Percentiles rank a stretch among this genome's conserved stretches.
These are phyloP conservation scores for Rallus crepitans DNA, from an alignment of 2,797 vertebrate genomes.

Conservation along the genomic window DNA sequence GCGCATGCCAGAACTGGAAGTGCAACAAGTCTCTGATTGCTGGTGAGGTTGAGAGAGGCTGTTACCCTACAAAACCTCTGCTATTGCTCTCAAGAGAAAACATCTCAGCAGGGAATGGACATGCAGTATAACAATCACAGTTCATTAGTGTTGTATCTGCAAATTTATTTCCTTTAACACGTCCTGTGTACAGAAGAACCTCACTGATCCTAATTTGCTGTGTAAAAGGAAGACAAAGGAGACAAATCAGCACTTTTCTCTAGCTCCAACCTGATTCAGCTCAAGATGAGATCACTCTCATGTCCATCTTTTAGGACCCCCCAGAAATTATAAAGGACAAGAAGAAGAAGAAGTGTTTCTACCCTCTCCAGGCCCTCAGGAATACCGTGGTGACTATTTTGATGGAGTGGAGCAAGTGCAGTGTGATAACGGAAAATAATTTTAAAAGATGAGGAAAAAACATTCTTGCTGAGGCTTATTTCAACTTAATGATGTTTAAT, in stretches of 20 bases:
- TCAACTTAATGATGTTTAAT: slow-evolving; percentile 23
- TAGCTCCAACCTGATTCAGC: neutral
- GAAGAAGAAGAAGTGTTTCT: neutral
- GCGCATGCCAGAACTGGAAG: neutral
- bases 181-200: neutral
- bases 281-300: neutral
- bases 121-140: neutral
- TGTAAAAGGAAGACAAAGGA: neutral
- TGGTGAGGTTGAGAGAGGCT: neutral
- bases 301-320: neutral
- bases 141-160: neutral
- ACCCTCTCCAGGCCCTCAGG: neutral
- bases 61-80: neutral
- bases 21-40: neutral
- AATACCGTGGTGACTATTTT: slow-evolving; percentile 1
- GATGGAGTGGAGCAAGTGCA: slow-evolving; percentile 4
- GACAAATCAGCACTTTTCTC: neutral
- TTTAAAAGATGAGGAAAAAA: slow-evolving; percentile 25
- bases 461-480: neutral
- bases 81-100: neutral
- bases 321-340: neutral
- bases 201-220: neutral
- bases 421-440: neutral
- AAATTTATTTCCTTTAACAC: neutral
- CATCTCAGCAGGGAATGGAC: neutral